phyloP scores from a whole-genome alignment of 2,797 vertebrate species.

The Masticophis lateralis region DNA sequence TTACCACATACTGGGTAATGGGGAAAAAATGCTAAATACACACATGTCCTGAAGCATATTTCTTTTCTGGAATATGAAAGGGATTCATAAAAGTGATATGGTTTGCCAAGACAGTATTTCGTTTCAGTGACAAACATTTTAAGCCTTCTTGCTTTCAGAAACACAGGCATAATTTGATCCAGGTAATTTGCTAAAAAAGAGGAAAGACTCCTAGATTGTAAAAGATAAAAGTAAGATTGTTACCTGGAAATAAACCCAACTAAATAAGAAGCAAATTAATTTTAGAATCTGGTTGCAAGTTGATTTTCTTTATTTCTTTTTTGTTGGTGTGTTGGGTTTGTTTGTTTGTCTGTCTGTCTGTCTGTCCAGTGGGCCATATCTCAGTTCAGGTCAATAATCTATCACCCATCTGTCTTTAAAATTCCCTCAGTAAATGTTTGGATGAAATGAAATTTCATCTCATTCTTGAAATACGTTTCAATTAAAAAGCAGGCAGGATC shows the following conservation, averaged over 20 bases:
- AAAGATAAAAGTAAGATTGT: neutral
- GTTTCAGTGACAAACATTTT: neutral
- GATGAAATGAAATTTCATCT: conserved; percentile 58
- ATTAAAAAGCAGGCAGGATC: conserved; percentile 57
- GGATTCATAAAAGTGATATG: neutral
- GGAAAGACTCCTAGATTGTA: neutral
- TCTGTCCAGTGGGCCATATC: neutral
- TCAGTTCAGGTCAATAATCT: conserved; percentile 20
- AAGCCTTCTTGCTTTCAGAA: neutral
- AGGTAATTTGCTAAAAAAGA: neutral
- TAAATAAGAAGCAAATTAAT: neutral
- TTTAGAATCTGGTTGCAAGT: neutral
- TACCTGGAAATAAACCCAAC: neutral
- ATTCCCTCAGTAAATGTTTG: neutral
- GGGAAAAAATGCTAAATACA: neutral
- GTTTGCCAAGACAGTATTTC: neutral
- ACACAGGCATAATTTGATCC: neutral
- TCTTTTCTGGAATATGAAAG: neutral
- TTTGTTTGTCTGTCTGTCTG: neutral
- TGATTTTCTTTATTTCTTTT: neutral
- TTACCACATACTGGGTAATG: neutral
- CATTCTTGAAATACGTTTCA: conserved; percentile 64
- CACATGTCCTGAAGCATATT: neutral
- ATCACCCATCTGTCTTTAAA: neutral
- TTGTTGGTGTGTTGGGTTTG: neutral